Conservation (phyloP, 1,140 invertebrate species). For the Acromyrmex heyeri region DNA sequence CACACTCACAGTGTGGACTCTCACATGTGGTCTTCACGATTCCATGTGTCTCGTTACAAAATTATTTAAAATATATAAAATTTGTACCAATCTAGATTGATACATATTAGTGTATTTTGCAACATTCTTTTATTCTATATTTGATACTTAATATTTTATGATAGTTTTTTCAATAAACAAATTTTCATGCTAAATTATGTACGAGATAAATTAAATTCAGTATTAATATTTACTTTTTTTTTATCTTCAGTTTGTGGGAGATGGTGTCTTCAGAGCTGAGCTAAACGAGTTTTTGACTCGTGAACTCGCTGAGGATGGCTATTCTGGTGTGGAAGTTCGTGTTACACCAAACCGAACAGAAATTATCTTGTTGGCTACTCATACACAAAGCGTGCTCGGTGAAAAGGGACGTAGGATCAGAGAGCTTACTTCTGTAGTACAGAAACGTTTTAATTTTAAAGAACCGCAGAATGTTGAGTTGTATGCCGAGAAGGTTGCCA, state of each 20-base stretch:
- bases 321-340: slow-evolving; percentile 99
- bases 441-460: slow-evolving; percentile 98
- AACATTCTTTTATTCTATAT: not conserved
- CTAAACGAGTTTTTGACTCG: slow-evolving; percentile 99
- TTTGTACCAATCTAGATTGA: not conserved
- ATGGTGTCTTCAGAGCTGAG: slow-evolving; percentile 99
- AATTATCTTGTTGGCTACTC: slow-evolving; percentile 99
- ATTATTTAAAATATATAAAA: not conserved
- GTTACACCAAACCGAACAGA: slow-evolving; percentile 97
- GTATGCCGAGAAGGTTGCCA: slow-evolving; percentile 99
- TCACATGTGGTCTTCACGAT: not conserved
- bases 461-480: slow-evolving; percentile 95
- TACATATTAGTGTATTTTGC: not conserved
- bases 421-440: slow-evolving; percentile 99
- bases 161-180: not conserved
- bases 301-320: slow-evolving; percentile 99
- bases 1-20: not conserved
- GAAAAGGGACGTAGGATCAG: slow-evolving; percentile 98
- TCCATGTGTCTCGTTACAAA: not conserved
- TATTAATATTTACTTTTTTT: slow-evolving; percentile 82
- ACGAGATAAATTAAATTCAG: not conserved
- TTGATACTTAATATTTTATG: not conserved
- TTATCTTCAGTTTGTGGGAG: slow-evolving; percentile 97
- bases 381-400: slow-evolving; percentile 98
- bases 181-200: not conserved